These are phyloP conservation scores for Misgurnus mizolepis DNA, from an alignment of 2,113 vertebrate genomes.

Conservation along the genomic window DNA sequence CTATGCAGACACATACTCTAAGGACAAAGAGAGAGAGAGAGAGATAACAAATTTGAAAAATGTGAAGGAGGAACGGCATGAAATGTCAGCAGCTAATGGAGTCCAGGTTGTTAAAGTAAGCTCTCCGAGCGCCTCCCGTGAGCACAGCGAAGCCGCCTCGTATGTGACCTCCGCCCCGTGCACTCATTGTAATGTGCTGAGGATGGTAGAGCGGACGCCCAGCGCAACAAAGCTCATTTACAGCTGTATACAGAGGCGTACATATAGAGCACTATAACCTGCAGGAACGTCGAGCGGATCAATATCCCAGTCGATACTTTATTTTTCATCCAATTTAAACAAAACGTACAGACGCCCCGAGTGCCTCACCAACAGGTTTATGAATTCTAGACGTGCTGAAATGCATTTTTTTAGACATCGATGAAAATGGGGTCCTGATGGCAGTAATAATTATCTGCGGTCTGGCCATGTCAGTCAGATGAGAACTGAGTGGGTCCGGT, in stretches of 20 bases:
- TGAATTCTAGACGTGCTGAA: constrained; percentile 48
- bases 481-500: neutral
- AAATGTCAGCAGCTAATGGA: constrained; percentile 48
- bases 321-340: constrained; percentile 54
- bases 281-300: constrained; percentile 40
- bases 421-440: constrained; percentile 41
- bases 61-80: constrained; percentile 19
- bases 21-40: constrained; percentile 8
- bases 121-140: constrained; percentile 29
- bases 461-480: neutral
- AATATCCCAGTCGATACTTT: constrained; percentile 54
- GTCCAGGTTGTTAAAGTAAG: constrained; percentile 30
- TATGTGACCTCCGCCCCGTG: constrained; percentile 46
- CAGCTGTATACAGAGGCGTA: constrained; percentile 42
- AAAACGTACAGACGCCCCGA: constrained; percentile 41
- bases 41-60: constrained; percentile 41
- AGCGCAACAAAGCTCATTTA: constrained; percentile 55
- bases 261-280: constrained; percentile 36
- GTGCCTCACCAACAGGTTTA: constrained; percentile 35
- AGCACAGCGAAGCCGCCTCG: constrained; percentile 28
- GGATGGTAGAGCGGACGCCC: constrained; percentile 42
- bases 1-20: constrained; percentile 9
- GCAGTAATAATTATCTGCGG: constrained; percentile 40
- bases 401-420: constrained; percentile 38
- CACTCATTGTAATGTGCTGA: constrained; percentile 49